phyloP scores from a whole-genome alignment of 2,113 vertebrate genomes.

The Seriola dumerili region DNA sequence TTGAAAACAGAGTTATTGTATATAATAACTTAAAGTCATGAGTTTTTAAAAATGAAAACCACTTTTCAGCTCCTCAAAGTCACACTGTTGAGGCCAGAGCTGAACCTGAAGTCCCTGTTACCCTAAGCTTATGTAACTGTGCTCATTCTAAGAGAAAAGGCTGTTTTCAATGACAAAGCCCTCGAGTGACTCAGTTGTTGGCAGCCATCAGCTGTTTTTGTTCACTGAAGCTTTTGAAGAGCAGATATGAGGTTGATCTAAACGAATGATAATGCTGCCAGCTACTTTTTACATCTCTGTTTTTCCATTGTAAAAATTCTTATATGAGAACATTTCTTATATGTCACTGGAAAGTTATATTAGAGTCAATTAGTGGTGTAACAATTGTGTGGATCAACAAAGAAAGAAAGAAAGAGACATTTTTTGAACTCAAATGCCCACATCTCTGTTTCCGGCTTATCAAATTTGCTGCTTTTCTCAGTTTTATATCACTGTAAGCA shows the following conservation, averaged over 20 bases:
- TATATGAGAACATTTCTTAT: too few relatives aligned
- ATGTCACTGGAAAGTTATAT: too few relatives aligned
- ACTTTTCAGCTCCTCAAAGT: not conserved
- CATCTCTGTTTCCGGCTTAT: too few relatives aligned
- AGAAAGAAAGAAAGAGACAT: too few relatives aligned
- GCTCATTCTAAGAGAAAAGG: slow-evolving; percentile 1
- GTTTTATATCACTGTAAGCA: too few relatives aligned
- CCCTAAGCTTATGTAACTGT: slow-evolving; percentile 33
- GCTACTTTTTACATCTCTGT: not conserved
- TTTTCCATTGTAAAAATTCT: not conserved
- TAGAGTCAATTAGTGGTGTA: too few relatives aligned
- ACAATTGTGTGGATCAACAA: too few relatives aligned
- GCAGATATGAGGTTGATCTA: not conserved
- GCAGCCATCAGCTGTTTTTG: not conserved
- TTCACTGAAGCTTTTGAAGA: slow-evolving; percentile 3
- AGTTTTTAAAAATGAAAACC: not conserved
- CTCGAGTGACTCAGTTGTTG: not conserved
- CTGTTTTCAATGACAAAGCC: slow-evolving; percentile 30
- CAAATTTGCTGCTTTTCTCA: too few relatives aligned
- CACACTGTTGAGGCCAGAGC: not conserved
- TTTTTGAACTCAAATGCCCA: too few relatives aligned
- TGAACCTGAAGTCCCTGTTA: slow-evolving; percentile 1
- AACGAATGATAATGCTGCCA: not conserved
- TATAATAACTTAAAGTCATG: too few relatives aligned
- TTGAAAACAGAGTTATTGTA: too few relatives aligned